Evolutionary conservation across 1,140 invertebrate genomes (phyloP), one percentile per base, ranked within the genome.

Genomic region (Papilio polyxenes): DNA sequence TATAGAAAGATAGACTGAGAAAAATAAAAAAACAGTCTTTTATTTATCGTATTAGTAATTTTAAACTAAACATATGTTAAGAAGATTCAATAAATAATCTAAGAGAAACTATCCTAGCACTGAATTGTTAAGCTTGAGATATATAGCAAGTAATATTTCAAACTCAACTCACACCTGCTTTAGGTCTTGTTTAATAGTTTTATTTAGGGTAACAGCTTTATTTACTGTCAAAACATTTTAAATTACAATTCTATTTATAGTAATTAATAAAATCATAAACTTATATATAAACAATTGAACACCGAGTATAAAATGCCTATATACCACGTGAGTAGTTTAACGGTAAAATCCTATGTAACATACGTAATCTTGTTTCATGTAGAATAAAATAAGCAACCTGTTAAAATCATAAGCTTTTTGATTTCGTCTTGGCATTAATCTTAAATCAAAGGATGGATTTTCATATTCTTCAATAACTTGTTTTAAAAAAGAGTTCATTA

Each of bases 131-230:
- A 65, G 62, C 23, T 65, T 65, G 10, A 65, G 13, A 65, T 65
- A 31, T 65, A 65, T 59, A 17, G 62, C 10, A 65, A 65, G 62
- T 65, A 31, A 31, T 65, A 31, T 65, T 65, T 65, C 62, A 65
- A 65, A 65, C 23, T 65, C 9, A 65, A 23, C 9, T 65, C 11
- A 31, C 62, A 65, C 62, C 62, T 65, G 62, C 20, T 65, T 65
- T 31, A 31, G 11, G 11, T 65, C 23, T 65, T 59, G 15, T 11
- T 59, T 65, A 31, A 65, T 65, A 37, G 62, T 65, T 65, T 65
- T 65, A 23, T 65, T 65, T 65, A 23, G 4, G 8, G 62, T 11
- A 31, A 65, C 7, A 65, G 17, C 62, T 65, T 65, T 31, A 31
- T 65, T 65, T 31, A 6, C 62, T 13, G 11, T 37, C n/a, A 20